A percentile compares a stretch with the other conserved stretches of the same genome.
These are phyloP conservation scores for Terrapene triunguis DNA, from an alignment of 2,113 vertebrate genomes.

Conservation along the genomic window DNA sequence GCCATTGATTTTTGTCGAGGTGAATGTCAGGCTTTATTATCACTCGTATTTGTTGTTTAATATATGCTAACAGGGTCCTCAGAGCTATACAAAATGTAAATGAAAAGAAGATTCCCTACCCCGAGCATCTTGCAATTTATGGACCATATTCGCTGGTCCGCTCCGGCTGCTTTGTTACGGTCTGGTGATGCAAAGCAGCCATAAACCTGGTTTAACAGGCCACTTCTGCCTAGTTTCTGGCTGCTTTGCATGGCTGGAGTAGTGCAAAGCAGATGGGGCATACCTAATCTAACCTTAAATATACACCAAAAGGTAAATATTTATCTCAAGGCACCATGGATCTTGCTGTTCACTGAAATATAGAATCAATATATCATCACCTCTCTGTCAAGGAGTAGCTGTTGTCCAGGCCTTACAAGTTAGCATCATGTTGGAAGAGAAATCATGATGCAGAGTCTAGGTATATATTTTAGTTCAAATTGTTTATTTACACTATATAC, in stretches of 20 bases:
- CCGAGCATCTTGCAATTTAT: background rate
- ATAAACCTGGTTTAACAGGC: background rate
- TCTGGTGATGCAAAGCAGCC: background rate
- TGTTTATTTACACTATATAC: background rate
- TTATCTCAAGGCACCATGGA: background rate
- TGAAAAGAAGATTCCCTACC: background rate
- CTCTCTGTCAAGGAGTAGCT: background rate
- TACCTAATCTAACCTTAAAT: background rate
- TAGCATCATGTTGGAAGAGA: background rate
- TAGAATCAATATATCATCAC: background rate
- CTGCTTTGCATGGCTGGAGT: background rate
- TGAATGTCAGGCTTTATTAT: background rate
- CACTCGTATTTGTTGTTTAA: background rate
- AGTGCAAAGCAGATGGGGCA: background rate
- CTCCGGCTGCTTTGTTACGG: background rate
- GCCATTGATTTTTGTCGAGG: background rate
- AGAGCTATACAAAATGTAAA: background rate
- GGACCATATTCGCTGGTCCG: background rate
- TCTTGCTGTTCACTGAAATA: background rate
- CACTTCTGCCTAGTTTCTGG: background rate
- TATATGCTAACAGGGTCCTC: background rate
- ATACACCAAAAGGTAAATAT: background rate
- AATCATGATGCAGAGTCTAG: background rate
- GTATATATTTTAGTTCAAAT: background rate
- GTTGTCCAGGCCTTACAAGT: background rate